Conservation (phyloP, 2,797 vertebrate genomes). For the Pipistrellus pygmaeus region DNA sequence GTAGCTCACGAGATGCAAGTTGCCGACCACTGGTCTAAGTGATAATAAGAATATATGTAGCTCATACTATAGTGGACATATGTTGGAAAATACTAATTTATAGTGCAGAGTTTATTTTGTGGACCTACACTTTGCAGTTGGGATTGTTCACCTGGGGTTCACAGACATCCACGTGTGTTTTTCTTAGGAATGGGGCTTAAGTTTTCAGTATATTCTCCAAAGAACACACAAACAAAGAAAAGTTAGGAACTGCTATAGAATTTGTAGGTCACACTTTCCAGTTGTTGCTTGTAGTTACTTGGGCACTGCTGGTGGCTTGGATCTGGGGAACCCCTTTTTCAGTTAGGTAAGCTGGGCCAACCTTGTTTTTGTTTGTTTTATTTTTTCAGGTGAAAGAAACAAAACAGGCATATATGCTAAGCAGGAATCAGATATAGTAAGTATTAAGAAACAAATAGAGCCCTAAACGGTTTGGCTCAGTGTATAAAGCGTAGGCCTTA, state of each 20-base stretch:
- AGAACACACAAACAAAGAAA: neutral
- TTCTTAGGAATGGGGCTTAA: neutral
- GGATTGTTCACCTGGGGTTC: neutral
- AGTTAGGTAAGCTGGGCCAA: neutral
- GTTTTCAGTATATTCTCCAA: slow-evolving; percentile 1
- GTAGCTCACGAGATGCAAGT: no score
- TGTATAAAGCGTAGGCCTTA: no score
- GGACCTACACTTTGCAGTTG: neutral
- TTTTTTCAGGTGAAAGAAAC: slow-evolving; percentile 40
- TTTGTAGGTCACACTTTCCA: neutral
- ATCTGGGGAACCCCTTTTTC: neutral
- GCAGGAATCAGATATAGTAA: neutral
- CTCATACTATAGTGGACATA: neutral
- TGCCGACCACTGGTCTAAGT: neutral
- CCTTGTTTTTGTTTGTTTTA: neutral
- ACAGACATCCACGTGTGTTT: neutral
- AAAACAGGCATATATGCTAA: neutral
- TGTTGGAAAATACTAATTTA: neutral
- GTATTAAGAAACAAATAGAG: neutral
- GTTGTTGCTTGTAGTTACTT: neutral
- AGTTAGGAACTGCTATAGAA: neutral
- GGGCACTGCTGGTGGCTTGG: neutral
- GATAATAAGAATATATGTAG: neutral
- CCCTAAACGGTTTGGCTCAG: no score
- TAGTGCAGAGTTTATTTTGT: neutral